phyloP scores from a whole-genome alignment of 2,888 invertebrate genomes.

The Nebria salina region DNA sequence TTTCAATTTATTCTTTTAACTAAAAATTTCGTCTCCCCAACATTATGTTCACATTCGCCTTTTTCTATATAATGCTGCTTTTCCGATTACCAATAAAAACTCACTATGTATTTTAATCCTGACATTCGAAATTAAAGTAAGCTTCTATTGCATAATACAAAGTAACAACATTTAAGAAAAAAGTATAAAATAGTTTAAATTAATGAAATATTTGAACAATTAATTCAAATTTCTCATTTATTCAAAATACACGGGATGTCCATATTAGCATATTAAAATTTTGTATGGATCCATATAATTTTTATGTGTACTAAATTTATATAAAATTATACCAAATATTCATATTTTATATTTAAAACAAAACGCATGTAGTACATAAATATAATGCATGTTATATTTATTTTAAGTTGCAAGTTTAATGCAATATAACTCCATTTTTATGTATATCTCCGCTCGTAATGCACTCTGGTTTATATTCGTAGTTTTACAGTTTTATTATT shows the following conservation, averaged over 20 bases:
- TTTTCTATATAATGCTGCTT: neutral
- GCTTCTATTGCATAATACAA: too few relatives aligned
- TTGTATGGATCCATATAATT: neutral
- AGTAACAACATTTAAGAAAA: too few relatives aligned
- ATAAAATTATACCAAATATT: neutral
- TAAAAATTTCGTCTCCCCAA: neutral
- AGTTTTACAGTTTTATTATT: neutral
- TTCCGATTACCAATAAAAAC: neutral
- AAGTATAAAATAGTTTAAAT: too few relatives aligned
- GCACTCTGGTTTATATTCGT: neutral
- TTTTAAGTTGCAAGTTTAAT: neutral
- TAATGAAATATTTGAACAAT: too few relatives aligned
- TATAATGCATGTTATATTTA: neutral
- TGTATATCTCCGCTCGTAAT: neutral
- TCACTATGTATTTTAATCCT: too few relatives aligned
- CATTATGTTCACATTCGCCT: neutral
- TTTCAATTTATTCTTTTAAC: conserved; percentile 42
- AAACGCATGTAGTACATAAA: neutral
- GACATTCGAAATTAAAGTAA: too few relatives aligned
- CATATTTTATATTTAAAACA: neutral
- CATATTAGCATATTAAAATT: neutral
- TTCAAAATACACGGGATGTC: neutral
- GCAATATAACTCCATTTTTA: neutral
- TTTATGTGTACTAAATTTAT: neutral
- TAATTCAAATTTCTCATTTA: too few relatives aligned